Percentiles rank a stretch among this genome's conserved stretches.
These are phyloP conservation scores for Porites evermanni DNA, from an alignment of 92 coral and sea anemone genomes.

Conservation along the genomic window DNA sequence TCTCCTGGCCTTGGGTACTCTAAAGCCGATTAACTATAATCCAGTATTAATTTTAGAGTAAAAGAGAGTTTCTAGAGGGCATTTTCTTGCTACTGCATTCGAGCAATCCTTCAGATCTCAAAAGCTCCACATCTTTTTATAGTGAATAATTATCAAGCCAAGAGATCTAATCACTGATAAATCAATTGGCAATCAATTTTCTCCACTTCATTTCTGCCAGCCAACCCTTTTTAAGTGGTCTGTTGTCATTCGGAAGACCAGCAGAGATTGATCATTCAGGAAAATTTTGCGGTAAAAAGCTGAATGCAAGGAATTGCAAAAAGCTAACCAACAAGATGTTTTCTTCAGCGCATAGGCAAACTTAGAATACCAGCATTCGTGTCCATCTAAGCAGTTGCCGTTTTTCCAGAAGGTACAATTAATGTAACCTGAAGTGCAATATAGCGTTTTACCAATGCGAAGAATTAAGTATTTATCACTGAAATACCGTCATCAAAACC, in stretches of 20 bases:
- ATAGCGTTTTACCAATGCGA: conserved; percentile 42
- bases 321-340: not conserved
- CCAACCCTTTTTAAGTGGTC: not conserved
- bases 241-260: not conserved
- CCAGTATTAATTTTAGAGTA: not conserved
- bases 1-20: not conserved
- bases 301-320: not conserved
- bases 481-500: conserved; percentile 12
- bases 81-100: not conserved
- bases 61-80: not conserved
- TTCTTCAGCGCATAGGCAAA: not conserved
- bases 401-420: not conserved
- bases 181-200: not conserved
- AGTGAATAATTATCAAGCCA: not conserved
- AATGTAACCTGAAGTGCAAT: conserved; percentile 11
- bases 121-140: too few relatives aligned
- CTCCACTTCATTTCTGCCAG: not conserved
- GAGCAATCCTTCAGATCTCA: not conserved
- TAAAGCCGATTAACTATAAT: not conserved
- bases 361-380: not conserved
- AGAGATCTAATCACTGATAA: not conserved
- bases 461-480: conserved; percentile 33
- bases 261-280: not conserved
- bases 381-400: not conserved
- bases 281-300: not conserved